Conservation (phyloP, 2,113 vertebrate species). For the Amphiprion ocellaris region DNA sequence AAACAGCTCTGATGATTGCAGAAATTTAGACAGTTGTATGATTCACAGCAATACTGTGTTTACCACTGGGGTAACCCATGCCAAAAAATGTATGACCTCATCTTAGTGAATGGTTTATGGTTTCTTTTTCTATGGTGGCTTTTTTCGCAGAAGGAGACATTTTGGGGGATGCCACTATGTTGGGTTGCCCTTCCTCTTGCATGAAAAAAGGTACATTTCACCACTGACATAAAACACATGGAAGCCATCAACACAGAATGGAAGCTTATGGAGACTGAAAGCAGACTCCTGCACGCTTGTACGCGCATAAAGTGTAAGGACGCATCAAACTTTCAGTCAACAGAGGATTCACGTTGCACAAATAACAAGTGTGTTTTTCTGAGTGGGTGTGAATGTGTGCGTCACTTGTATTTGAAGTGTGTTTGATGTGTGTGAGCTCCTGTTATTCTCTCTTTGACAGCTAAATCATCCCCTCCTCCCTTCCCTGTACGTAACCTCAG, state of each 20-base stretch:
- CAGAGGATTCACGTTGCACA: conserved; percentile 17
- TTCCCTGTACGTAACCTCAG: conserved; percentile 63
- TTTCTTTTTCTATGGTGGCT: conserved; percentile 66
- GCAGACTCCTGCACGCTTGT: conserved; percentile 54
- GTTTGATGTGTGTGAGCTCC: conserved; percentile 65
- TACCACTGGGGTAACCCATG: conserved; percentile 49
- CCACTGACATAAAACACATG: conserved; percentile 67
- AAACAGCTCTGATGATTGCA: not conserved
- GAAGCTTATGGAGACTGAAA: conserved; percentile 56
- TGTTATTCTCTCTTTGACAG: conserved; percentile 70
- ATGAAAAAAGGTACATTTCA: conserved; percentile 68
- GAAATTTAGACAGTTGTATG: conserved; percentile 47
- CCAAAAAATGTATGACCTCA: conserved; percentile 66
- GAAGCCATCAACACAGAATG: conserved; percentile 73
- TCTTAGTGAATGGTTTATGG: conserved; percentile 63
- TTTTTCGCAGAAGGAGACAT: conserved; percentile 55
- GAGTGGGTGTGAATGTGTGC: conserved; percentile 46
- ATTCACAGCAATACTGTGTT: conserved; percentile 47
- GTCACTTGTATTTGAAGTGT: conserved; percentile 52
- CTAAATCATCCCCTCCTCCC: conserved; percentile 56
- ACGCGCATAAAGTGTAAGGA: conserved; percentile 40
- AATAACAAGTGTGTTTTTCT: conserved; percentile 37
- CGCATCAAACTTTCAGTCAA: conserved; percentile 23
- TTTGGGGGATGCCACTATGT: conserved; percentile 71
- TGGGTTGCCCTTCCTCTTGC: conserved; percentile 57